A percentile compares a stretch with the other conserved stretches of the same genome.
These are phyloP conservation scores for Glossophaga mutica DNA, from an alignment of 2,797 vertebrate genomes.

Conservation along the genomic window DNA sequence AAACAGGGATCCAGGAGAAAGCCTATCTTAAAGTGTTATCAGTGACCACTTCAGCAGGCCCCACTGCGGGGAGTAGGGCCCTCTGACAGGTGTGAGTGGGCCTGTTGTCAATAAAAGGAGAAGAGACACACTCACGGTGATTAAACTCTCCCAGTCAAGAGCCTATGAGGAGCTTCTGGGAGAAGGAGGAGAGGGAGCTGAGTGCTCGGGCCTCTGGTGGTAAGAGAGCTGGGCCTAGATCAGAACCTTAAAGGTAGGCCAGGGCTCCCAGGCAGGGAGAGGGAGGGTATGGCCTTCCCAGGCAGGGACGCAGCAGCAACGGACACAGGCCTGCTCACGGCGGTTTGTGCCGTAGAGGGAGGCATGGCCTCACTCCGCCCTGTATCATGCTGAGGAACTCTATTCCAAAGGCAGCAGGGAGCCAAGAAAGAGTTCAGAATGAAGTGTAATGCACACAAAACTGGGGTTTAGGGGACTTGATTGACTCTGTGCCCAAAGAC, in stretches of 20 bases:
- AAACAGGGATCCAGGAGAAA: neutral
- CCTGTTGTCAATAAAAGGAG: neutral
- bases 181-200: neutral
- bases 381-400: neutral
- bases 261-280: neutral
- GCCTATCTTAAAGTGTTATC: neutral
- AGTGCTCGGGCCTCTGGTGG: neutral
- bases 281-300: neutral
- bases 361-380: neutral
- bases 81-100: neutral
- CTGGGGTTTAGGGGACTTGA: neutral
- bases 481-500: neutral
- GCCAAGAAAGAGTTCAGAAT: neutral
- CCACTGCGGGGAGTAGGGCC: neutral
- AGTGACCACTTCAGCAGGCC: neutral
- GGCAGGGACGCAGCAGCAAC: neutral
- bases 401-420: neutral
- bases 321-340: neutral
- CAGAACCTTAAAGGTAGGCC: neutral
- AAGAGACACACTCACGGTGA: neutral
- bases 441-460: neutral
- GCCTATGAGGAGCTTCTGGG: neutral
- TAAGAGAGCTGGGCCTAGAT: neutral
- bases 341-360: neutral
- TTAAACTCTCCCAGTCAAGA: neutral